phyloP scores from a whole-genome alignment of 1,140 invertebrate genomes.

The Venturia canescens region DNA sequence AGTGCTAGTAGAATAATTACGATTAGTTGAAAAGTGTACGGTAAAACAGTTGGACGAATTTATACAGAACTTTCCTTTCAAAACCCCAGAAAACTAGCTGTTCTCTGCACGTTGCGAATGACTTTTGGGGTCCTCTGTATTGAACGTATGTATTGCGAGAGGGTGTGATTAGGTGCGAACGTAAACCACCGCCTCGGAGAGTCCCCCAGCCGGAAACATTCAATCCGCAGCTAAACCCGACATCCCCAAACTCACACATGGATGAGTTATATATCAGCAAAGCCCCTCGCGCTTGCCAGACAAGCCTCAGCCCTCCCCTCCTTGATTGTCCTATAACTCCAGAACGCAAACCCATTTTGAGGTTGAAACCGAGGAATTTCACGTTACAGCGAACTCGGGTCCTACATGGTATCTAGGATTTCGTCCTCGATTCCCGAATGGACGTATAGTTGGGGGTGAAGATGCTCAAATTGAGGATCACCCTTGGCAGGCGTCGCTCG shows the following conservation, averaged over 20 bases:
- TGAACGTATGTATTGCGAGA: neutral
- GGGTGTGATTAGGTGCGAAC: neutral
- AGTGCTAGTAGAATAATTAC: too few relatives aligned
- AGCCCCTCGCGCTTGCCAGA: neutral
- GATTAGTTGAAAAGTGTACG: too few relatives aligned
- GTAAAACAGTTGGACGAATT: neutral
- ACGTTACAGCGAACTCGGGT: conserved; percentile 15
- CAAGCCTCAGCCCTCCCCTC: neutral
- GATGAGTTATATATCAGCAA: neutral
- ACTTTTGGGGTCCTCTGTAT: neutral
- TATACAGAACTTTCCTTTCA: neutral
- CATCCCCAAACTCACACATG: neutral
- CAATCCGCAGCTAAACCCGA: neutral
- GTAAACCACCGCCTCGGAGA: neutral
- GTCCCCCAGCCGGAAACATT: neutral
- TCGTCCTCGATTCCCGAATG: conserved; percentile 35
- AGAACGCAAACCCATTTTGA: neutral
- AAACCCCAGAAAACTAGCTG: too few relatives aligned
- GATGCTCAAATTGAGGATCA: conserved; percentile 78
- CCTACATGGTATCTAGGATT: neutral
- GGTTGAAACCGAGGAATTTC: conserved; percentile 25
- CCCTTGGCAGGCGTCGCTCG: conserved; percentile 80
- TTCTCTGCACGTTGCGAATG: too few relatives aligned
- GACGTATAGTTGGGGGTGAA: conserved; percentile 80
- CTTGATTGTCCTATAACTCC: neutral